phyloP scores from a whole-genome alignment of 2,888 invertebrate genomes.

The Sclerodermus sp. region DNA sequence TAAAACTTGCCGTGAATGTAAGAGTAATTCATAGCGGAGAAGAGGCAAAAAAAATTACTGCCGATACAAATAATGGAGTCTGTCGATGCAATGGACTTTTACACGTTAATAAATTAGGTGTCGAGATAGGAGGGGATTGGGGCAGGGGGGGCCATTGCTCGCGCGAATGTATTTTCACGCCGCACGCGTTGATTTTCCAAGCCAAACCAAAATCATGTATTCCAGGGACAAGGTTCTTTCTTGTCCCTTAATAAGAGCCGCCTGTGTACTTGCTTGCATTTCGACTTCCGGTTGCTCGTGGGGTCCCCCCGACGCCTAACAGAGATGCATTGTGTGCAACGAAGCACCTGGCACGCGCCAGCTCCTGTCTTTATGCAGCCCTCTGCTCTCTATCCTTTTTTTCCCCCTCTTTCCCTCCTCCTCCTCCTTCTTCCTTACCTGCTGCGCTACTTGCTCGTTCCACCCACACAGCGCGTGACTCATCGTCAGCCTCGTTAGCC shows the following conservation, averaged over 20 bases:
- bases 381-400: constrained; percentile 7
- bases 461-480: constrained; percentile 2
- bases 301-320: constrained; percentile 29
- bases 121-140: too few species aligned
- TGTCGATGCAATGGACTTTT: too few species aligned
- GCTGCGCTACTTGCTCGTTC: constrained; percentile 5
- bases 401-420: constrained; percentile 20
- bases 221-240: constrained; percentile 15
- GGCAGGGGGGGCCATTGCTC: too few species aligned
- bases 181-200: too few species aligned
- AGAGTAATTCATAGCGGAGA: too few species aligned
- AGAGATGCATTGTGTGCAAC: constrained; percentile 48
- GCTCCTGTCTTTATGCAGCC: constrained; percentile 32
- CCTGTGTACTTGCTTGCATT: constrained; percentile 44
- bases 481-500: too few species aligned
- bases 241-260: constrained; percentile 43
- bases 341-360: constrained; percentile 56
- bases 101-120: too few species aligned
- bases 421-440: constrained; percentile 22
- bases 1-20: too few species aligned
- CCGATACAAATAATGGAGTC: too few species aligned
- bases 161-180: too few species aligned
- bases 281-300: constrained; percentile 48
- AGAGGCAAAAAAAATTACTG: too few species aligned
- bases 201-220: too few species aligned